Conservation (phyloP, 2,797 vertebrate species). For the Scolopax rusticola region DNA sequence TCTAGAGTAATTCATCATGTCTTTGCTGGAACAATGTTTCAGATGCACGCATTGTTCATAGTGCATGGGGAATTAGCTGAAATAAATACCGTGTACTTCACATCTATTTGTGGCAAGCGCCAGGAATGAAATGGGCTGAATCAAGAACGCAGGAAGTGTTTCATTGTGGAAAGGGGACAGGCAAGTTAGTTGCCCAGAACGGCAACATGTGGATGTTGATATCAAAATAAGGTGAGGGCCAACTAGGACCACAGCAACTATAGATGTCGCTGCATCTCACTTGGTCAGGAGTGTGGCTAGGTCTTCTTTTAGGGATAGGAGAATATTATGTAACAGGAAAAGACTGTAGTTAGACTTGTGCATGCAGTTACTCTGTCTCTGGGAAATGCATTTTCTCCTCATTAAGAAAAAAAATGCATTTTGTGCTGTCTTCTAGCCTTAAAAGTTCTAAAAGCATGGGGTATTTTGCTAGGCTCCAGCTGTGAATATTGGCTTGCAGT, state of each 20-base stretch:
- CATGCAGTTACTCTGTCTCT: not conserved
- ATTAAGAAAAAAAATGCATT: not conserved
- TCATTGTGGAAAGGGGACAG: not conserved
- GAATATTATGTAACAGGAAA: not conserved
- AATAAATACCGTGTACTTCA: not conserved
- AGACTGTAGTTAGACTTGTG: rapidly evolving
- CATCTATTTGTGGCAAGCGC: not conserved
- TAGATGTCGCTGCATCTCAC: not conserved
- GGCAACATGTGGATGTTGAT: not conserved
- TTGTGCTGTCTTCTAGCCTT: not conserved
- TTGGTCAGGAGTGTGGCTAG: not conserved
- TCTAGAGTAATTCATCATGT: not conserved
- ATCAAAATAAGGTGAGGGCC: not conserved
- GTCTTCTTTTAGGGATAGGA: not conserved
- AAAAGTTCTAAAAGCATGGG: not conserved
- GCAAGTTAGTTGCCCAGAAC: not conserved
- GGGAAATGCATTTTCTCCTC: not conserved
- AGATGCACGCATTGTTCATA: not conserved
- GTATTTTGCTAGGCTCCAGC: not conserved
- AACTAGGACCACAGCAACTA: not conserved
- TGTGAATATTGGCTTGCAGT: not conserved
- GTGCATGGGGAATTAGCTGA: not conserved
- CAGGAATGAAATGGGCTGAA: not conserved
- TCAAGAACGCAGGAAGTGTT: rapidly evolving
- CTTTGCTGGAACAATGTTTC: not conserved